Evolutionary conservation across 92 coral and sea anemone genomes (phyloP), one percentile per base, ranked within the genome.

Genomic region (Isaurus tuberculatus): DNA sequence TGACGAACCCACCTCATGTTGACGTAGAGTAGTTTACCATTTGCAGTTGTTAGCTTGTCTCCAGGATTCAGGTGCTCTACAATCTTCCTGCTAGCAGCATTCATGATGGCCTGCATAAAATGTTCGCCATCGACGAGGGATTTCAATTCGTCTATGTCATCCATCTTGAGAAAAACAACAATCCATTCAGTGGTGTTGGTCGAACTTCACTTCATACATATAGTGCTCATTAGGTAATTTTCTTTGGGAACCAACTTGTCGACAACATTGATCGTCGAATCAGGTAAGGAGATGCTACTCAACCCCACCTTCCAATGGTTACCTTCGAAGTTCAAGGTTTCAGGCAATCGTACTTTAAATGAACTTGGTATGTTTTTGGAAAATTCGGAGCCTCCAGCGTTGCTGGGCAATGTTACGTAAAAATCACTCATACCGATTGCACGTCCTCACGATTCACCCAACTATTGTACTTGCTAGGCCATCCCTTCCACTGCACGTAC

Each of bases 381-480:
- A 55, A 70, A 83, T 15, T 70, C 79, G 1, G 27, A 15, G 19
- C 51, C 53, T n/a, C 17, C 67, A 1, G 70, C 37, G 28, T 34
- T 64, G 53, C 80, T 83, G 23, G 86, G 86, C 46, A 83, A 60
- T 0, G 80, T 83, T 34, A 83, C 63, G 80, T 58, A 72, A 34
- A 83, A 83, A 48, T 66, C 61, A 22, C 15, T 20, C 27, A n/a
- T n/a, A n/a, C n/a, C n/a, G n/a, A n/a, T n/a, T n/a, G n/a, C n/a
- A n/a, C n/a, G n/a, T n/a, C n/a, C 31, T 40, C 44, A 40, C 44
- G 44, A 40, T 40, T 40, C 44, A 40, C 44, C 44, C 44, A 40
- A 11, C n/a, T n/a, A n/a, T n/a, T n/a, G n/a, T n/a, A n/a, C n/a
- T n/a, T n/a, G n/a, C n/a, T n/a, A n/a, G n/a, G n/a, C n/a, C n/a